Base-by-base conservation (phyloP, 2,888 invertebrate species). In the Phragmatobia fuliginosa region DNA sequence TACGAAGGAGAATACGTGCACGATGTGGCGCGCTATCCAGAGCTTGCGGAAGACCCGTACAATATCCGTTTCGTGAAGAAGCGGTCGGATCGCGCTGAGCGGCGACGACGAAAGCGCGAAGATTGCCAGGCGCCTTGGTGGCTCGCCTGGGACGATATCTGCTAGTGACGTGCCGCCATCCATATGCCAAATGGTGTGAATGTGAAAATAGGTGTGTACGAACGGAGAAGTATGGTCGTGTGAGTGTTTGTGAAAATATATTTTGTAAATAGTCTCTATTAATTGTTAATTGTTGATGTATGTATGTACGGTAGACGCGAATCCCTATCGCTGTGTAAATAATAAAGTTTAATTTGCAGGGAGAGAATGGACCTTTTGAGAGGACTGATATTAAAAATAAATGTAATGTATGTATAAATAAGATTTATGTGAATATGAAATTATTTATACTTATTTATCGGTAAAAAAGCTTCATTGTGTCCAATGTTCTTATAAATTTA, bases 31-130 rank as follows among this genome's bases (percentile, higher is more conserved):
- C 95, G 97, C 73, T 99, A 98, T 94, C 99, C 99, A 0, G 98
- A 99, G 90, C 96, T 99, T 67, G 98, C 99, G 67, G 99, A 99
- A 93, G 99, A 99, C 95, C 99, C 99, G 11, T 98, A 98, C 95
- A 99, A 99, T 94, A 97, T 99, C 75, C 97, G 97, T 87, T 98
- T 99, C 90, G 96, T 97, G 59, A 98, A 98, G 94, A 97, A 97
- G 92, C 96, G 97, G 84, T 95, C 96, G 41, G 97, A 97, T 77
- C 96, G 97, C 81, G 96, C 97, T 74, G 97, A 97, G 89, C 96
- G 97, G 75, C 95, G 97, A 75, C 96, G 97, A 84, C 96, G 97
- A 95, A 97, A 97, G 96, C 96, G 97, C 91, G 96, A 95, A 69
- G 89, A 86, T 83, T 93, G 93, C 88, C 88, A 83, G 83, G 90